Evolutionary conservation across 2,113 vertebrate species (phyloP).

Genomic region (Acinonyx jubatus): DNA sequence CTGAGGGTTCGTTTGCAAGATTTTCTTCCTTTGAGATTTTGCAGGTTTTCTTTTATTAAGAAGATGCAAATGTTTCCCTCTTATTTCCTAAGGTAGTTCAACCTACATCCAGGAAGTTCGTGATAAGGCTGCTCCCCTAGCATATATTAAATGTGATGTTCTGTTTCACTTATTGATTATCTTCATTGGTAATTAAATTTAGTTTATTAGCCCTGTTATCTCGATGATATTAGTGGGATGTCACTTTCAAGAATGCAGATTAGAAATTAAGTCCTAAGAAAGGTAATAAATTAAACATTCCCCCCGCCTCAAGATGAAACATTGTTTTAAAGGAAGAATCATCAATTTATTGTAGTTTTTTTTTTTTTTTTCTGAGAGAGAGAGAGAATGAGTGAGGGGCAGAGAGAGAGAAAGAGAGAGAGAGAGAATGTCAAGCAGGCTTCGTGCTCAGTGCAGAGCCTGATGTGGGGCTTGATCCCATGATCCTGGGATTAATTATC

Average conservation of each 20-base stretch:
- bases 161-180: not conserved
- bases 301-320: not conserved
- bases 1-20: not conserved
- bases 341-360: not conserved
- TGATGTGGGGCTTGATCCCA: too few species aligned
- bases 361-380: not conserved
- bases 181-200: not conserved
- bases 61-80: not conserved
- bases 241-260: not conserved
- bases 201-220: not conserved
- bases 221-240: not conserved
- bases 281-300: not conserved
- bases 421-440: too few species aligned
- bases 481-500: too few species aligned
- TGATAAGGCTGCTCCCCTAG: not conserved
- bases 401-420: too few species aligned
- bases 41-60: not conserved
- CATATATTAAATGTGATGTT: not conserved
- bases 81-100: not conserved
- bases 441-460: too few species aligned
- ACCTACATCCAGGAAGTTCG: not conserved
- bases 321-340: not conserved
- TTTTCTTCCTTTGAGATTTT: not conserved
- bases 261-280: slow-evolving; percentile 1
- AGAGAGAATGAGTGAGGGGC: too few species aligned